These are phyloP conservation scores for Palythoa heliodiscus DNA, from an alignment of 92 coral and sea anemone genomes.

Conservation along the genomic window DNA sequence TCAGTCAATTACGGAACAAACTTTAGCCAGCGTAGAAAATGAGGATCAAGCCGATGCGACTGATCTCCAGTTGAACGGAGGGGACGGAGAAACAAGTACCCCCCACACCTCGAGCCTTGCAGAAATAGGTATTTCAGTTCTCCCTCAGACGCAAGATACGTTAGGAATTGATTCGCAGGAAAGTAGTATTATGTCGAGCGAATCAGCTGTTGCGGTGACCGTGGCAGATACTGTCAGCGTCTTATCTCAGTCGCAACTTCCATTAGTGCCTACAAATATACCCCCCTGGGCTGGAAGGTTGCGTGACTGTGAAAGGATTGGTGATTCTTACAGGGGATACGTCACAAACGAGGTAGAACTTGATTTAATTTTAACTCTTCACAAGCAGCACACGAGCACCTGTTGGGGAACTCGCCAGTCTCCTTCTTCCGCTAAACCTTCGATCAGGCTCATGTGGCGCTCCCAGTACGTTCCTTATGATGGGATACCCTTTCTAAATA, in stretches of 20 bases:
- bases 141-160: slow-evolving; percentile 30
- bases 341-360: slow-evolving; percentile 91
- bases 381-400: slow-evolving; percentile 92
- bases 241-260: slow-evolving; percentile 20
- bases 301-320: slow-evolving; percentile 93
- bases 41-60: not conserved
- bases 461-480: slow-evolving; percentile 98
- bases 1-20: slow-evolving; percentile 47
- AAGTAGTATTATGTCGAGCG: slow-evolving; percentile 31
- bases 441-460: slow-evolving; percentile 97
- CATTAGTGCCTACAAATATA: slow-evolving; percentile 66
- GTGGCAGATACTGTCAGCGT: slow-evolving; percentile 38
- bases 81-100: not conserved
- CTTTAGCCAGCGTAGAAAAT: slow-evolving; percentile 30
- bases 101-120: slow-evolving; percentile 36
- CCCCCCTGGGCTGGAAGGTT: slow-evolving; percentile 97
- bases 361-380: slow-evolving; percentile 84
- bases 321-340: slow-evolving; percentile 97
- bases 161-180: slow-evolving; percentile 32
- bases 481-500: slow-evolving; percentile 97
- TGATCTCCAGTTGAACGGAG: not conserved
- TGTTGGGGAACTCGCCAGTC: slow-evolving; percentile 99
- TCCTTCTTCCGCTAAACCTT: slow-evolving; percentile 98
- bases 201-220: slow-evolving; percentile 21
- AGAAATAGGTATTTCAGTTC: slow-evolving; percentile 33